phyloP scores from a whole-genome alignment of 2,888 invertebrate genomes.

The Phrixothrix hirtus region DNA sequence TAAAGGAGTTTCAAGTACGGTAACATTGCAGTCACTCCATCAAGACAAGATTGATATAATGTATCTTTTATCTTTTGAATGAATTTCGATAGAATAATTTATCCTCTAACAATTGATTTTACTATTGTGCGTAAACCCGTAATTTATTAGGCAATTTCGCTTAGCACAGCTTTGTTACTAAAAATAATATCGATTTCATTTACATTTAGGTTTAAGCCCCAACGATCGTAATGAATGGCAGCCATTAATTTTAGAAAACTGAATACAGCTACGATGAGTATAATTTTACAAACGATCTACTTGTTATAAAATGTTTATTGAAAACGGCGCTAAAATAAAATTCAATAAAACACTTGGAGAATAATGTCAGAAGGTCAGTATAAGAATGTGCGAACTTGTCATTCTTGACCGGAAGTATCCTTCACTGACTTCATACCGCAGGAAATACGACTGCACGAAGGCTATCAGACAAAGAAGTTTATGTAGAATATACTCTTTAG shows the following conservation, averaged over 20 bases:
- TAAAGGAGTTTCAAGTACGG: too few species aligned
- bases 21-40: too few species aligned
- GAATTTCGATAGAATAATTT: constrained; percentile 37
- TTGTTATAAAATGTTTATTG: constrained; percentile 8
- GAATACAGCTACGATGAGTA: constrained; percentile 2
- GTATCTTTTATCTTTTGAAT: constrained; percentile 43
- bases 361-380: constrained; percentile 41
- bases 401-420: constrained; percentile 39
- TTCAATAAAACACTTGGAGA: constrained; percentile 34
- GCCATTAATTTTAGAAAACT: constrained; percentile 15
- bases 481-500: not conserved
- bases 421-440: constrained; percentile 22
- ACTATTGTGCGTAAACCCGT: constrained; percentile 43
- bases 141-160: constrained; percentile 44
- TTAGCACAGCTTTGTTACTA: constrained; percentile 34
- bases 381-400: constrained; percentile 36
- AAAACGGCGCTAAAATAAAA: constrained; percentile 1
- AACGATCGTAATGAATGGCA: constrained; percentile 18
- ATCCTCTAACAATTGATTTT: constrained; percentile 41
- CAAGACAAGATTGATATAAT: constrained; percentile 34
- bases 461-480: constrained; percentile 12
- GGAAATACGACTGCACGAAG: constrained; percentile 19
- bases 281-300: constrained; percentile 4
- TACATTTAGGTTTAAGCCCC: constrained; percentile 18
- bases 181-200: constrained; percentile 38